phyloP scores from a whole-genome alignment of 2,797 vertebrate species.

The Syndactyla subalaris region DNA sequence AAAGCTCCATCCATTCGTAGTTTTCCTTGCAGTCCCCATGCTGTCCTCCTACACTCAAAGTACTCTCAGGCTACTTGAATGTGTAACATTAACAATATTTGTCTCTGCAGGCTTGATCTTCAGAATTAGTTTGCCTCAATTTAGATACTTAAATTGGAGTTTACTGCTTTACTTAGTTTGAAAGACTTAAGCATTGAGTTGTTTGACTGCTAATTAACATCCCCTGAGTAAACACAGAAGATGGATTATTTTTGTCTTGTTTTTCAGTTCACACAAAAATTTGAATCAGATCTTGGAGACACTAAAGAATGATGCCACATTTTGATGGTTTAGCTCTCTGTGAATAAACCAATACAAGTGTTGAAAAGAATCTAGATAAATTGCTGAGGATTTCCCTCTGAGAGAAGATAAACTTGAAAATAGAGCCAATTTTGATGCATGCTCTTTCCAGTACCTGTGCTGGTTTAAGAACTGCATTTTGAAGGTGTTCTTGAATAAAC shows the following conservation, averaged over 20 bases:
- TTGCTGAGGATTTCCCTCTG: background rate
- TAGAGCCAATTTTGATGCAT: background rate
- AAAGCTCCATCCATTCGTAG: no score
- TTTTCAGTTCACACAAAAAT: background rate
- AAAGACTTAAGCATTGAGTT: background rate
- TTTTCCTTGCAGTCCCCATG: no score
- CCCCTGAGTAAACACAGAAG: background rate
- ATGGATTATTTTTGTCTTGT: background rate
- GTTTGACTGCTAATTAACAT: background rate
- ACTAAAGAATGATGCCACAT: background rate
- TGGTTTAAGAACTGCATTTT: background rate
- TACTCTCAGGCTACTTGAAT: background rate
- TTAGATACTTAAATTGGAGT: background rate
- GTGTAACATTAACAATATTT: background rate
- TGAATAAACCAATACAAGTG: background rate
- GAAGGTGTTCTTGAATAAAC: background rate
- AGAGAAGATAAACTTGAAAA: background rate
- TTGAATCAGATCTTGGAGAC: background rate
- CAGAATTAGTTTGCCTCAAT: background rate
- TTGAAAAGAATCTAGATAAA: background rate
- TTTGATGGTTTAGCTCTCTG: background rate
- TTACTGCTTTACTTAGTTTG: background rate
- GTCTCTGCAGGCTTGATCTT: background rate
- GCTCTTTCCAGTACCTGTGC: background rate
- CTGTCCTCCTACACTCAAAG: background rate